Evolutionary conservation across 2,888 invertebrate genomes (phyloP).

Genomic region (Eretmocerus hayati): DNA sequence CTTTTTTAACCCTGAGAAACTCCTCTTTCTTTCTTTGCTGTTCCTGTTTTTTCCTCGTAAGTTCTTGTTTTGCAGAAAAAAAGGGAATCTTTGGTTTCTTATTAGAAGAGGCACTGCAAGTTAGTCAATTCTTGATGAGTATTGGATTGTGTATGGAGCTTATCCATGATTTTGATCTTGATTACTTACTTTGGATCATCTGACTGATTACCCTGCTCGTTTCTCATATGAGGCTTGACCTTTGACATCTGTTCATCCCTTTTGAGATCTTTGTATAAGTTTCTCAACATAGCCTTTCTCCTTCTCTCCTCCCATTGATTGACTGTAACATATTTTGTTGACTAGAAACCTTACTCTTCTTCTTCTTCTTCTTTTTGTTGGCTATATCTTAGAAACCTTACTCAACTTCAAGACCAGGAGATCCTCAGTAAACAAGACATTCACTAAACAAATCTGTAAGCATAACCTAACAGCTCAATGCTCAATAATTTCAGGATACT

Average conservation of each 20-base stretch:
- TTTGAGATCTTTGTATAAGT: slow-evolving; percentile 54
- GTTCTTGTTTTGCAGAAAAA: slow-evolving; percentile 52
- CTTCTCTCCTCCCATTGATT: slow-evolving; percentile 62
- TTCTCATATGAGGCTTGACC: background rate
- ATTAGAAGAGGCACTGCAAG: slow-evolving; percentile 18
- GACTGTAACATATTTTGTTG: slow-evolving; percentile 36
- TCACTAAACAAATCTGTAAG: background rate
- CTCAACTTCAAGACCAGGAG: background rate
- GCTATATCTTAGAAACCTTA: background rate
- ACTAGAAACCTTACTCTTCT: slow-evolving; percentile 7
- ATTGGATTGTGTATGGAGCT: background rate
- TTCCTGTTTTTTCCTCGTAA: slow-evolving; percentile 52
- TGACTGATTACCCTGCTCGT: no score
- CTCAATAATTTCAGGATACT: background rate
- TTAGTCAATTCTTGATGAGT: background rate
- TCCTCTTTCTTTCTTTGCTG: slow-evolving; percentile 51
- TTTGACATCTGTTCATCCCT: slow-evolving; percentile 42
- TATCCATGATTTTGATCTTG: no score
- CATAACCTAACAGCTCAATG: slow-evolving; percentile 16
- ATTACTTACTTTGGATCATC: background rate
- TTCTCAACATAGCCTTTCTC: slow-evolving; percentile 53
- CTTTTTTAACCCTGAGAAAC: slow-evolving; percentile 49
- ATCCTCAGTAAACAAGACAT: background rate
- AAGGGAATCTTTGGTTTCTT: slow-evolving; percentile 44
- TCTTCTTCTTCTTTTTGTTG: no score